These are phyloP conservation scores for Microcebus ravelobensis DNA, from an alignment of 2,113 vertebrate species.

Conservation along the genomic window DNA sequence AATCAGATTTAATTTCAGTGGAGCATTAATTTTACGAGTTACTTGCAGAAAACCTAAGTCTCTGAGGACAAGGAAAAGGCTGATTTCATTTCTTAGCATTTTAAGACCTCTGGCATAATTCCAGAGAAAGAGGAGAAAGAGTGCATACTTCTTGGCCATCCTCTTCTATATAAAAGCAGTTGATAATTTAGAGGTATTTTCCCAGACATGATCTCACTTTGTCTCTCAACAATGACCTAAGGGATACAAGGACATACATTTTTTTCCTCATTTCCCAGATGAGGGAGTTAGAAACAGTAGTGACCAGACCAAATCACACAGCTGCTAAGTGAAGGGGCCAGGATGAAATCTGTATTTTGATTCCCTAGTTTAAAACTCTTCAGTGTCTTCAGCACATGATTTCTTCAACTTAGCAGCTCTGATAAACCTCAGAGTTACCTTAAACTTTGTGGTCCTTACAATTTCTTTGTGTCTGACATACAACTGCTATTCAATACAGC, in stretches of 20 bases:
- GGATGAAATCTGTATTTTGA: neutral
- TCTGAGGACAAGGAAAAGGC: neutral
- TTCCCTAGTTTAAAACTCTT: neutral
- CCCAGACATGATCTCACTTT: conserved; percentile 64
- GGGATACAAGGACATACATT: neutral
- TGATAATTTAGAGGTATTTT: conserved; percentile 53
- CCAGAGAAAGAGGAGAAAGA: conserved; percentile 29
- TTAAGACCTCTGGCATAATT: conserved; percentile 14
- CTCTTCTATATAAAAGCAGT: conserved; percentile 11
- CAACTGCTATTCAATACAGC: neutral
- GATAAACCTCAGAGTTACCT: neutral
- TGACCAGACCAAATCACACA: neutral
- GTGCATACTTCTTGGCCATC: neutral
- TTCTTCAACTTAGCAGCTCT: neutral
- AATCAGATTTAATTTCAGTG: conserved; percentile 14
- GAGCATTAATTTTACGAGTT: conserved; percentile 6
- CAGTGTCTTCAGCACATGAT: neutral
- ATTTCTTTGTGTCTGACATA: conserved; percentile 6
- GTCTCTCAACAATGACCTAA: conserved; percentile 37
- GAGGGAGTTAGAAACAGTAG: neutral
- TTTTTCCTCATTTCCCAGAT: conserved; percentile 48
- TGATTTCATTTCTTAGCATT: conserved; percentile 45
- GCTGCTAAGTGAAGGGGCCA: neutral
- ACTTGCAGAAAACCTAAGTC: conserved; percentile 20
- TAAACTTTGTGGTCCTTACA: neutral